Evolutionary conservation across 2,797 vertebrate genomes (phyloP).

Genomic region (Peromyscus aztecus): DNA sequence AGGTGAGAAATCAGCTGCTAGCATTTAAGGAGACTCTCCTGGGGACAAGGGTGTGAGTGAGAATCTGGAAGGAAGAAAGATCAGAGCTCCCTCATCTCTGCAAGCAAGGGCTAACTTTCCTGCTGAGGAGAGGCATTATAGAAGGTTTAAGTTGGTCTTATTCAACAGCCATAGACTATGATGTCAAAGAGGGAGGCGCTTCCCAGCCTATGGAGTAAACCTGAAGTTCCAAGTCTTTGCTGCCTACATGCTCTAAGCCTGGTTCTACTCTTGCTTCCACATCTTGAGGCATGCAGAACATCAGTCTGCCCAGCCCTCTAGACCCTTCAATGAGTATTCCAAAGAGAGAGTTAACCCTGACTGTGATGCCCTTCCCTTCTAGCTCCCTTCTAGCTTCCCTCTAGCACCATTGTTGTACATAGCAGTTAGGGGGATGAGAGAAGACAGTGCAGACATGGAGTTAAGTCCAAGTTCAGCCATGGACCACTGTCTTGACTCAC

Average conservation of each 20-base stretch:
- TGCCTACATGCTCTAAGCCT: background rate
- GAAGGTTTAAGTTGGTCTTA: too few relatives aligned
- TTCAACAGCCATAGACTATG: rapidly evolving
- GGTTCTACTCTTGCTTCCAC: background rate
- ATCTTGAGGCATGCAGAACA: background rate
- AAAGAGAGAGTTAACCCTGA: rapidly evolving
- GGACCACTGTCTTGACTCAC: background rate
- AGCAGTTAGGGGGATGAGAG: rapidly evolving
- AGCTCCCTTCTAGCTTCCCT: background rate
- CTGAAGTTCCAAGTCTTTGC: background rate
- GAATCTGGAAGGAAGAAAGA: background rate
- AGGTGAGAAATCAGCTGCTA: background rate
- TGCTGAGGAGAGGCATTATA: background rate
- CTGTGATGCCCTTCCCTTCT: background rate
- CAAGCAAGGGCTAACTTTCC: background rate
- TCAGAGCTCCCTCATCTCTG: background rate
- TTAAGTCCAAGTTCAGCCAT: background rate
- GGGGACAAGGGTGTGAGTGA: background rate
- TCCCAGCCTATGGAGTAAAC: background rate
- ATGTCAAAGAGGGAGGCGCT: background rate
- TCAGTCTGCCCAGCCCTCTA: background rate
- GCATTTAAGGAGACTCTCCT: background rate
- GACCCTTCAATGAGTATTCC: too few relatives aligned
- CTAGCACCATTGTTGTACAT: rapidly evolving
- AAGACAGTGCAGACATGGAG: too few relatives aligned